Conservation (phyloP, 2,888 invertebrate species). For the Caenorhabditis sp. region DNA sequence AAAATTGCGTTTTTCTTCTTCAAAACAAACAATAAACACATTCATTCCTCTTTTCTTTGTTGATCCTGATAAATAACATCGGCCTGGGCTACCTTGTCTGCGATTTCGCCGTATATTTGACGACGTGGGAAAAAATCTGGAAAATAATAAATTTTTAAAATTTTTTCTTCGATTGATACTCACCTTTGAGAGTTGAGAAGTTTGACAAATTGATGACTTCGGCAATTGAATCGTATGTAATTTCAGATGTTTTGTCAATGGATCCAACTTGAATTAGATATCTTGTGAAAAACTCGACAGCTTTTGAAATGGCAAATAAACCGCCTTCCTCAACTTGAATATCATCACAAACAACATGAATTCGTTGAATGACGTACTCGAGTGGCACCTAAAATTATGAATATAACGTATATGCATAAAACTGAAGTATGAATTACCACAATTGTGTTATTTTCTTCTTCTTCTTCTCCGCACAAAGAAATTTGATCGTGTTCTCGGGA, state of each 20-base stretch:
- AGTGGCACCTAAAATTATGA: conserved; percentile 15
- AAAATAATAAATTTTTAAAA: background rate
- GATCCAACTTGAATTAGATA: conserved; percentile 6
- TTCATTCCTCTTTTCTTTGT: background rate
- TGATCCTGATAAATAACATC: background rate
- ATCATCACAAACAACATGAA: conserved; percentile 6
- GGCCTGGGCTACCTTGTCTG: background rate
- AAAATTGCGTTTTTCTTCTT: background rate
- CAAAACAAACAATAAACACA: conserved; percentile 4
- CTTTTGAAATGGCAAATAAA: conserved; percentile 23
- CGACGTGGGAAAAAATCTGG: conserved; percentile 37
- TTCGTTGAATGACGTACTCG: conserved; percentile 13
- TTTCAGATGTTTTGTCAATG: background rate
- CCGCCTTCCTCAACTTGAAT: conserved; percentile 16
- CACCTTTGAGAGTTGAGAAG: conserved; percentile 27
- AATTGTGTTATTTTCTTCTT: background rate
- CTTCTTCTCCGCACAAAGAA: background rate
- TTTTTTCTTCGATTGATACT: background rate
- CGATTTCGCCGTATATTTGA: conserved; percentile 8
- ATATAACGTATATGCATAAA: background rate
- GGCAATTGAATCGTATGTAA: conserved; percentile 25
- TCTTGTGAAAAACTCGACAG: conserved; percentile 28
- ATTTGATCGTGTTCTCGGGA: background rate
- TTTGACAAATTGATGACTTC: conserved; percentile 17
- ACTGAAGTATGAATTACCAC: background rate